These are phyloP conservation scores for Lasioglossum albipes DNA, from an alignment of 1,140 invertebrate genomes.

Conservation along the genomic window DNA sequence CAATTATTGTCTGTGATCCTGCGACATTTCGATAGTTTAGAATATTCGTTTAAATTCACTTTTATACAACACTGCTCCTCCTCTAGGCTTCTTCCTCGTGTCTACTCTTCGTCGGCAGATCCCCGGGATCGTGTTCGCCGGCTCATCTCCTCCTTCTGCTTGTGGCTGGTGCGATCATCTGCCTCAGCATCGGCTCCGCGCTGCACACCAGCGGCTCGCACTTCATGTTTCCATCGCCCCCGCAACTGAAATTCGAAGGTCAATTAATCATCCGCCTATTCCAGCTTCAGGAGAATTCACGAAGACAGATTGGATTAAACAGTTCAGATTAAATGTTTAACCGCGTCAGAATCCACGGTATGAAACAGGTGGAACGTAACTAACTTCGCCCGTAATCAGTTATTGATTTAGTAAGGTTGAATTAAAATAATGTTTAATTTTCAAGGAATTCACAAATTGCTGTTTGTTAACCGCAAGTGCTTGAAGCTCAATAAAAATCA, in stretches of 20 bases:
- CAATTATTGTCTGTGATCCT: constrained; percentile 76
- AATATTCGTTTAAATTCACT: constrained; percentile 77
- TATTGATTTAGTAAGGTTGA: no score
- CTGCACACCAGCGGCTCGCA: constrained; percentile 93
- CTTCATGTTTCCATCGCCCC: constrained; percentile 93
- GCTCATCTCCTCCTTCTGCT: constrained; percentile 87
- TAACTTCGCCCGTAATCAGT: no score
- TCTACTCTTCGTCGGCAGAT: constrained; percentile 41
- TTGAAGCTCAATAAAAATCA: no score
- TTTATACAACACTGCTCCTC: constrained; percentile 76
- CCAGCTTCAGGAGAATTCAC: no score
- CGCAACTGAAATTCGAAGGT: constrained; percentile 82
- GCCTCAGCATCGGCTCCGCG: constrained; percentile 92
- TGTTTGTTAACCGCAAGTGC: no score
- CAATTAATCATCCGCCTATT: neutral
- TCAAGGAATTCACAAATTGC: no score
- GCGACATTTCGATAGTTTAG: constrained; percentile 74
- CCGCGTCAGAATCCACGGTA: no score
- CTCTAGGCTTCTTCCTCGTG: constrained; percentile 39
- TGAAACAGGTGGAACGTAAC: no score
- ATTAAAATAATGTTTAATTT: no score
- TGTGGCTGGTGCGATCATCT: constrained; percentile 90
- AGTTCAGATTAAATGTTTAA: no score
- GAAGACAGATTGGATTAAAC: no score
- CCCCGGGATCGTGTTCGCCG: constrained; percentile 48